Evolutionary conservation across 2,797 vertebrate genomes (phyloP), one percentile per base, ranked within the genome.

Genomic region (Neostethus bicornis): DNA sequence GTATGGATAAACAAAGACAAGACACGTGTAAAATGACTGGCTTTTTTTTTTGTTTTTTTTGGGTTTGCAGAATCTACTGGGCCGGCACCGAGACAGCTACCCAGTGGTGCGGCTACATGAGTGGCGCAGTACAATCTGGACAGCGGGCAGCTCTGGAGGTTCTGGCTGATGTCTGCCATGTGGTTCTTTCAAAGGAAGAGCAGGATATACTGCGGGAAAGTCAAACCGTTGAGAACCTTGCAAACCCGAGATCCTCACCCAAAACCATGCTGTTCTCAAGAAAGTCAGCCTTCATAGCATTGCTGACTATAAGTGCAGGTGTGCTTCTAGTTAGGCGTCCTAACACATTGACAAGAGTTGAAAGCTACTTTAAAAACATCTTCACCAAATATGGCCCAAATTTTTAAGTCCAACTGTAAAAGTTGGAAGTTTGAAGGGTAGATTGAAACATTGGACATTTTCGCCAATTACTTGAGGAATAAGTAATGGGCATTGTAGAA

Each of bases 51-150:
- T n/a, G n/a, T 19, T 11, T 7, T 10, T 42, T 37, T 23, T 43
- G 51, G 4, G 24, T 52, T 61, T 57, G 4, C 76, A 93, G 91
- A 85, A 88, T 92, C 51, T 76, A 90, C 25, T 93, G 91, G 91
- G 89, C 88, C 1, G 90, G 92, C 28, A 91, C 90, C 1, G 92
- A 92, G 67, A 92, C 91, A 1, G 90, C 89, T 31, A 92, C 87
- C 5, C 78, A 64, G 17, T 92, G 90, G 91, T 91, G 91, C 11
- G 91, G 90, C 0, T 92, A 92, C 73, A 85, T 92, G 81, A 88
- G 83, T 1, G 91, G 91, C 0, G 91, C 91, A 0, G 61, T 92
- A 34, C 90, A 92, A 62, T 65, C 91, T 0, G 91, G 92, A 12
- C 83, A 86, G 23, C 78, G 91, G 52, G 90, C 86, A 1, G 89